phyloP scores from a whole-genome alignment of 2,888 invertebrate species.

The Epistrophella euchroma region DNA sequence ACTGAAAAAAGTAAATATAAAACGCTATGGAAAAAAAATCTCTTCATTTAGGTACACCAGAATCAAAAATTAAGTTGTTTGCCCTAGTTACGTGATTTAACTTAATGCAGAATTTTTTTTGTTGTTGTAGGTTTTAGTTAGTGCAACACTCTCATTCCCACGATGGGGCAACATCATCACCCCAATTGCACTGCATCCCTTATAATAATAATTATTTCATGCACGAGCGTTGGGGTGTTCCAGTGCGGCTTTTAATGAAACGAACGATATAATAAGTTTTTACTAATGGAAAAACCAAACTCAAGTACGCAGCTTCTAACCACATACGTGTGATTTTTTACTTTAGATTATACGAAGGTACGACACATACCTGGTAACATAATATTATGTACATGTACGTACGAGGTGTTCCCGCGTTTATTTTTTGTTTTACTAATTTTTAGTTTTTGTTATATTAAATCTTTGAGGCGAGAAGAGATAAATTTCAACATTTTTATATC shows the following conservation, averaged over 20 bases:
- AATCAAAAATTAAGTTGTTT: slow-evolving; percentile 71
- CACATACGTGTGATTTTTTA: no score
- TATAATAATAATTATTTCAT: slow-evolving; percentile 59
- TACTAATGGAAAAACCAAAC: slow-evolving; percentile 61
- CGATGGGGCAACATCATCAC: slow-evolving; percentile 8
- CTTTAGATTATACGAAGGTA: no score
- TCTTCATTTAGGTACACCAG: slow-evolving; percentile 64
- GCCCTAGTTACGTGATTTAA: slow-evolving; percentile 68
- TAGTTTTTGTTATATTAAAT: slow-evolving; percentile 47
- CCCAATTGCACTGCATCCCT: slow-evolving; percentile 36
- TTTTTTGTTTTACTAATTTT: slow-evolving; percentile 36
- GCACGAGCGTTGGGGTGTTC: slow-evolving; percentile 49
- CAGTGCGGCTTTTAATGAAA: slow-evolving; percentile 69
- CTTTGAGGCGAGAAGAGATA: slow-evolving; percentile 46
- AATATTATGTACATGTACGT: no score
- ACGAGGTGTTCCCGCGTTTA: no score
- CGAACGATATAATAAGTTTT: slow-evolving; percentile 70
- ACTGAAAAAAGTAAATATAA: slow-evolving; percentile 30
- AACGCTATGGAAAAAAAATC: slow-evolving; percentile 31
- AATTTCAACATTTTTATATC: slow-evolving; percentile 41
- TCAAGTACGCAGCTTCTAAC: slow-evolving; percentile 53
- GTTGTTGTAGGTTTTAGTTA: slow-evolving; percentile 1
- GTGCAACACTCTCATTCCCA: slow-evolving; percentile 8
- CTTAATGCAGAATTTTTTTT: slow-evolving; percentile 49
- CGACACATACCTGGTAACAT: slow-evolving; percentile 10